Evolutionary conservation across 2,113 vertebrate genomes (phyloP).

Genomic region (Poecilia latipinna): DNA sequence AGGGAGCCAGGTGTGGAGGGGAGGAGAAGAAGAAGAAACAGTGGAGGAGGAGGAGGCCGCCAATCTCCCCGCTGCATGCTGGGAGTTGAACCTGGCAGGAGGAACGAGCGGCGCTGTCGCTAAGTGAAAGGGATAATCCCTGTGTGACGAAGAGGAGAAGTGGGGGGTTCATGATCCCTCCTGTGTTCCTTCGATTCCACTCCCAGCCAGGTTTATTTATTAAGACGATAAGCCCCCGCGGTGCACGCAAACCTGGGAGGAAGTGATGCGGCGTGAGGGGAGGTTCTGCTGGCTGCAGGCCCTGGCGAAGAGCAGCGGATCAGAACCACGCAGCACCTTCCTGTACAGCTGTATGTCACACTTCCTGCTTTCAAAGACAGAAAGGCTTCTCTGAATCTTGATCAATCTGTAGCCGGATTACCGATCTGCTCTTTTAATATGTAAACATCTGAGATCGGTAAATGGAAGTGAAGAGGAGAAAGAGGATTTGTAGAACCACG

Average conservation of each 20-base stretch:
- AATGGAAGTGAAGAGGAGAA: constrained; percentile 10
- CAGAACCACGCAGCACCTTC: neutral
- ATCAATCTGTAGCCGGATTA: constrained; percentile 8
- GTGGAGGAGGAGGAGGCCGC: constrained; percentile 54
- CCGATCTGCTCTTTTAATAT: constrained; percentile 17
- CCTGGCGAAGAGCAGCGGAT: neutral
- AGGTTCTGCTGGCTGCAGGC: constrained; percentile 44
- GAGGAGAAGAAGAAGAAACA: constrained; percentile 32
- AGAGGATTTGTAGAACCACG: constrained; percentile 6
- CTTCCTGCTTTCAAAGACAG: neutral
- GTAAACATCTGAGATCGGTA: constrained; percentile 20
- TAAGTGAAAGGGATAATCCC: constrained; percentile 76
- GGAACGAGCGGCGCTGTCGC: constrained; percentile 62
- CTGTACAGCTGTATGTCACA: too few relatives aligned
- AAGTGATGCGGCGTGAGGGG: constrained; percentile 16
- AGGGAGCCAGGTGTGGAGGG: constrained; percentile 48
- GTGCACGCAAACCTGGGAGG: constrained; percentile 45
- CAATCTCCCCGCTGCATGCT: constrained; percentile 75
- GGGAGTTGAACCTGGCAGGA: constrained; percentile 76
- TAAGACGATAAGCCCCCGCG: constrained; percentile 70
- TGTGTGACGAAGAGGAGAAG: constrained; percentile 48
- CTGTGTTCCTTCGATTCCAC: constrained; percentile 63
- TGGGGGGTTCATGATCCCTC: constrained; percentile 46
- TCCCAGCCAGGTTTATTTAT: constrained; percentile 72
- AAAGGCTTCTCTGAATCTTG: neutral